Evolutionary conservation across 2,113 vertebrate genomes (phyloP), one percentile per base, ranked within the genome.

Genomic region (Ptilorrhoa leucosticta): DNA sequence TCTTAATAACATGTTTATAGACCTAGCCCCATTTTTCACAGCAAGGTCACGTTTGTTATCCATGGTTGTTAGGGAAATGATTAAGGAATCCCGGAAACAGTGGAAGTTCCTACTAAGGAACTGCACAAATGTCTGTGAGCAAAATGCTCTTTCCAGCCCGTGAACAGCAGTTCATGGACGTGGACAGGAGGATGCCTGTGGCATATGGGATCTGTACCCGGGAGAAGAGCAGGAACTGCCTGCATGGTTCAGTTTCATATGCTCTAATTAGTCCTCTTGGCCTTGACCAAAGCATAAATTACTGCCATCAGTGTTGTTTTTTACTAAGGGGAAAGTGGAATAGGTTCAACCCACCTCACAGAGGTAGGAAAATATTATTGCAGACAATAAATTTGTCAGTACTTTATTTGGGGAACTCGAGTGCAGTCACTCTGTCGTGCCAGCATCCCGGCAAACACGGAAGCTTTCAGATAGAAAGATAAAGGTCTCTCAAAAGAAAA

Each of bases 321-420:
- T 96, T 72, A 57, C 86, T 92, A 87, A 95, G 86, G 88, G 86
- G 88, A 96, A 96, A 96, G 96, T 95, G 80, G 93, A 93, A 94
- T 63, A 93, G 60, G 77, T 94, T 95, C 93, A 97, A 82, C 83
- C 83, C 90, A 93, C 92, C 96, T 96, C 96, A 68, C 88, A 84
- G 94, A 96, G 94, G 94, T 95, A 96, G 95, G 92, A 97, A 97
- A 97, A 97, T 96, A 96, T 97, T 97, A 97, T 96, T 97, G 86
- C 89, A 96, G 93, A 96, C 92, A 96, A 93, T 96, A 96, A 96
- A 97, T 94, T 96, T 96, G 96, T 96, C 96, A 96, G 80, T 87
- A 33, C 57, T 96, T 95, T 96, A 94, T 96, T 86, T 96, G 95
- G 88, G 88, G 89, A 95, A 87, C 94, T 95, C 19, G 44, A 96